These are phyloP conservation scores for Tetranychus truncatus DNA, from an alignment of 2,888 invertebrate species.

Conservation along the genomic window DNA sequence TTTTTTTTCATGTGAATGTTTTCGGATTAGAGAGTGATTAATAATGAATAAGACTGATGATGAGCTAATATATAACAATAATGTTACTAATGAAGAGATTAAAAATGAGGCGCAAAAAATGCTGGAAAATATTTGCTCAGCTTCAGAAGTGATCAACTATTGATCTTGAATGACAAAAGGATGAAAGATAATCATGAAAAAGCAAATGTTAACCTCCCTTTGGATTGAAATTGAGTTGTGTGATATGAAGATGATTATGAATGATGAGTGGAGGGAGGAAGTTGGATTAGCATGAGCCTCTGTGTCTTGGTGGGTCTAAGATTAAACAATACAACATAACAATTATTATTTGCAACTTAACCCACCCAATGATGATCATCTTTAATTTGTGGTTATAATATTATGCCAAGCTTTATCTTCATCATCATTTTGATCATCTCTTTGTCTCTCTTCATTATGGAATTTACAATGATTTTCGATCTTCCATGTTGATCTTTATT, in stretches of 20 bases:
- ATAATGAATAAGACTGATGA: neutral
- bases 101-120: neutral
- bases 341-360: neutral
- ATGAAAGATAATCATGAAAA: no score
- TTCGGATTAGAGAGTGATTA: neutral
- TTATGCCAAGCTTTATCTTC: neutral
- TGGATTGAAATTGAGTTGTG: no score
- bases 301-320: neutral
- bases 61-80: neutral
- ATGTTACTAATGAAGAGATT: conserved; percentile 1
- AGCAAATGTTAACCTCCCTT: no score
- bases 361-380: neutral
- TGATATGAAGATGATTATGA: neutral
- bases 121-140: no score
- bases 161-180: no score
- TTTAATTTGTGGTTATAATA: neutral
- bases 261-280: neutral
- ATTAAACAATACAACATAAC: neutral
- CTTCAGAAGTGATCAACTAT: no score
- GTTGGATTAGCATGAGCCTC: neutral
- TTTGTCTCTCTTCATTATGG: no score
- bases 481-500: neutral
- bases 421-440: neutral
- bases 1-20: neutral
- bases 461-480: neutral